Evolutionary conservation across 2,888 invertebrate genomes (phyloP).

Genomic region (Pristionchus exspectatus): DNA sequence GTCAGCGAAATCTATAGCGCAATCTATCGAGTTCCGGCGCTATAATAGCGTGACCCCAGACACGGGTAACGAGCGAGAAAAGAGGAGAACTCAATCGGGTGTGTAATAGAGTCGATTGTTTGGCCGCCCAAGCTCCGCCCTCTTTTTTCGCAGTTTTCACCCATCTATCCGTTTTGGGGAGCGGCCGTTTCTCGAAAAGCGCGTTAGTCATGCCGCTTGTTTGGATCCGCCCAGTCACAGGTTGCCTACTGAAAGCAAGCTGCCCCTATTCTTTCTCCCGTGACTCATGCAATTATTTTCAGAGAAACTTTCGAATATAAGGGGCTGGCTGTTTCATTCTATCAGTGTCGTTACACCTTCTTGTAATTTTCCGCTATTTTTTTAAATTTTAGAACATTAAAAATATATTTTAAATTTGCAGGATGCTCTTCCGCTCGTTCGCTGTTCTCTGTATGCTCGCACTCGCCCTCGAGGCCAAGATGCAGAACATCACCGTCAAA

Average conservation of each 20-base stretch:
- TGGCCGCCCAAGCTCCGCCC: not conserved
- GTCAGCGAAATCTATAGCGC: not conserved
- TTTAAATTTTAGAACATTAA: not conserved
- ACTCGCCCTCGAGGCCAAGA: constrained; percentile 50
- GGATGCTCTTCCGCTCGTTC: constrained; percentile 41
- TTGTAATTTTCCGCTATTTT: not conserved
- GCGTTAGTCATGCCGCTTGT: constrained; percentile 2
- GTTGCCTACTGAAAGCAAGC: not conserved
- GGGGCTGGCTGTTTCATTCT: not conserved
- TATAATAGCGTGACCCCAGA: constrained; percentile 25
- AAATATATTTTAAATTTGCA: not conserved
- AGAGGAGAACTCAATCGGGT: not conserved
- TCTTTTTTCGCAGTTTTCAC: constrained; percentile 33
- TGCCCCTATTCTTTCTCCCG: not conserved
- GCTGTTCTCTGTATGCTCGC: constrained; percentile 38
- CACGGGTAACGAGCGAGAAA: not conserved
- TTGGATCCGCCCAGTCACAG: not conserved
- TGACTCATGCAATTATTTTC: not conserved
- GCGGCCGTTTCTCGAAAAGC: not conserved
- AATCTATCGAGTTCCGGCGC: not conserved
- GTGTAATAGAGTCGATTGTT: constrained; percentile 32
- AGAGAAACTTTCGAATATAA: not conserved
- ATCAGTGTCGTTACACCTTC: not conserved
- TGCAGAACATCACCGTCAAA: constrained; percentile 54
- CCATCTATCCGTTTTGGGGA: constrained; percentile 13